Evolutionary conservation across 2,888 invertebrate genomes (phyloP).

Genomic region (Agonopterix heracliana): DNA sequence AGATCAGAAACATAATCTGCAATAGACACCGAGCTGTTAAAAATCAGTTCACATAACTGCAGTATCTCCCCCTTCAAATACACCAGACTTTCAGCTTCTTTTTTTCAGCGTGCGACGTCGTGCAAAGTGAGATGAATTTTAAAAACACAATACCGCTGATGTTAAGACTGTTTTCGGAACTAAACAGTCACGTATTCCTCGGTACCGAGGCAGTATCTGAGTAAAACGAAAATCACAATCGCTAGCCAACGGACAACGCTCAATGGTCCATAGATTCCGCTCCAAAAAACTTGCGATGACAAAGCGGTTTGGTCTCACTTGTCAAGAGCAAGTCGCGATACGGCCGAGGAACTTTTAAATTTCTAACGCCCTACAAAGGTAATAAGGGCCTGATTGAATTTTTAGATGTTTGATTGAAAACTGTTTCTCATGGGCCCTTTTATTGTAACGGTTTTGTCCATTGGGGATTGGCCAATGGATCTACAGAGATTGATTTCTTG

Average conservation of each 20-base stretch:
- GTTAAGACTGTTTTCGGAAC: no score
- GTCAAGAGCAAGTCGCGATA: neutral
- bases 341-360: neutral
- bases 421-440: neutral
- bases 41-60: no score
- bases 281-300: constrained; percentile 4
- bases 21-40: no score
- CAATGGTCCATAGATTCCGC: no score
- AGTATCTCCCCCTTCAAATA: no score
- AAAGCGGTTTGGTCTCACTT: constrained; percentile 1
- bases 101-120: no score
- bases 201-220: constrained; percentile 1
- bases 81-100: no score
- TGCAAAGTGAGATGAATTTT: no score
- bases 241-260: neutral
- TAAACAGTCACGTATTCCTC: neutral
- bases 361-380: constrained; percentile 3
- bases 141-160: no score
- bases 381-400: constrained; percentile 1
- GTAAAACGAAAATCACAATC: constrained; percentile 4
- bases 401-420: neutral
- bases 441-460: neutral
- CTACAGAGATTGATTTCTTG: no score
- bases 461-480: no score
- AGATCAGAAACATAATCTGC: no score